These are phyloP conservation scores for Dinoponera quadriceps DNA, from an alignment of 1,140 invertebrate genomes.

Conservation along the genomic window DNA sequence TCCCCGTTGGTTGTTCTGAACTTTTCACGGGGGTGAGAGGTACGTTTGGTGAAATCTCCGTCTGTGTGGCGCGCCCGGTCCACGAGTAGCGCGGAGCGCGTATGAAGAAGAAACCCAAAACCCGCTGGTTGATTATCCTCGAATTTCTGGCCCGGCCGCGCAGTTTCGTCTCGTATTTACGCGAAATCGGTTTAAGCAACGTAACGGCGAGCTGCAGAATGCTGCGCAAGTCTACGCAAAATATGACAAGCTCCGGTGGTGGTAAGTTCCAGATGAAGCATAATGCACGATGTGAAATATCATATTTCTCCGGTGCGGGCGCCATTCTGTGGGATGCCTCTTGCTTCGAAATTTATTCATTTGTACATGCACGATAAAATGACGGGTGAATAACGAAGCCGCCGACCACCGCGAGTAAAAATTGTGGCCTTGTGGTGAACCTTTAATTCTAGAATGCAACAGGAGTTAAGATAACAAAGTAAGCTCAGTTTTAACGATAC, in stretches of 20 bases:
- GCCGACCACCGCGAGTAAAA: no score
- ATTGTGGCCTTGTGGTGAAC: no score
- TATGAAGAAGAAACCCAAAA: constrained; percentile 39
- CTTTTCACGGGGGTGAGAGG: constrained; percentile 51
- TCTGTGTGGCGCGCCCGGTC: no score
- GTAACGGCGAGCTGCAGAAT: not conserved
- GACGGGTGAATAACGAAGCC: not conserved
- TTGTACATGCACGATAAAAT: not conserved
- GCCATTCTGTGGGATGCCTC: not conserved
- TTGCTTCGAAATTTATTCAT: not conserved
- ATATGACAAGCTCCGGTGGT: not conserved
- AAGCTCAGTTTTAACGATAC: no score
- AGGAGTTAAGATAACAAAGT: no score
- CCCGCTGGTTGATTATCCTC: constrained; percentile 23
- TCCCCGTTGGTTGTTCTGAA: constrained; percentile 58
- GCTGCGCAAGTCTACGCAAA: not conserved
- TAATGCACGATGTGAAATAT: constrained; percentile 6
- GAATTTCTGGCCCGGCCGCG: constrained; percentile 26
- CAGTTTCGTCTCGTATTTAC: constrained; percentile 7
- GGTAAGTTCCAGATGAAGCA: constrained; percentile 1
- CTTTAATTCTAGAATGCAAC: no score
- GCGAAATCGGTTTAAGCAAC: constrained; percentile 11
- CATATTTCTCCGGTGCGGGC: not conserved
- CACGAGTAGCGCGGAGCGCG: not conserved
- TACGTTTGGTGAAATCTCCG: constrained; percentile 30